Conservation (phyloP, 53 echinoderm and acorn worm genomes). For the Arbacia lixula region DNA sequence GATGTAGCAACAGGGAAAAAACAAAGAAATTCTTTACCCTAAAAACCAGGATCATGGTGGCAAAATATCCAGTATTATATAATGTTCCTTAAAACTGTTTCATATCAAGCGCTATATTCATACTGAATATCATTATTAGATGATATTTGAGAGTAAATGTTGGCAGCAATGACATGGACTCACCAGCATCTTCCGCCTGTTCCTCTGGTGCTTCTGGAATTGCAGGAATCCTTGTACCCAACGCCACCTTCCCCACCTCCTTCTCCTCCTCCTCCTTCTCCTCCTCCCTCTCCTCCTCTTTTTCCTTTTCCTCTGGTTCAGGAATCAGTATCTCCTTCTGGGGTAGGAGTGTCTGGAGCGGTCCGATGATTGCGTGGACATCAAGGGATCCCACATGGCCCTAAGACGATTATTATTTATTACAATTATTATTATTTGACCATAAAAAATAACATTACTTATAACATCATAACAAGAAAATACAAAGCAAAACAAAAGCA, state of each 20-base stretch:
- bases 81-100: too few relatives aligned
- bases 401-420: conserved; percentile 27
- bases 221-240: not conserved
- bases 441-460: too few relatives aligned
- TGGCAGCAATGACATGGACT: not conserved
- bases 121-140: not conserved
- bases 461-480: too few relatives aligned
- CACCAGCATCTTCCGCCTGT: not conserved
- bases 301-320: conserved; percentile 14
- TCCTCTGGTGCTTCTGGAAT: conserved; percentile 41
- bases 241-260: not conserved
- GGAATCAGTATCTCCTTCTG: not conserved
- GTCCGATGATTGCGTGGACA: conserved; percentile 29
- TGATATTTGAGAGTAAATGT: not conserved
- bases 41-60: too few relatives aligned
- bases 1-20: not conserved
- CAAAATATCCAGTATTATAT: too few relatives aligned
- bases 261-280: conserved; percentile 6
- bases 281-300: conserved; percentile 18
- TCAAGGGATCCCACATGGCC: conserved; percentile 69
- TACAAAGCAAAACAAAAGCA: too few relatives aligned
- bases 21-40: too few relatives aligned
- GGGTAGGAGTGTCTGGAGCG: conserved; percentile 59
- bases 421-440: too few relatives aligned
- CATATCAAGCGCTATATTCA: too few relatives aligned